phyloP scores from a whole-genome alignment of 2,888 invertebrate species.

The Lasioglossum pauxillum region DNA sequence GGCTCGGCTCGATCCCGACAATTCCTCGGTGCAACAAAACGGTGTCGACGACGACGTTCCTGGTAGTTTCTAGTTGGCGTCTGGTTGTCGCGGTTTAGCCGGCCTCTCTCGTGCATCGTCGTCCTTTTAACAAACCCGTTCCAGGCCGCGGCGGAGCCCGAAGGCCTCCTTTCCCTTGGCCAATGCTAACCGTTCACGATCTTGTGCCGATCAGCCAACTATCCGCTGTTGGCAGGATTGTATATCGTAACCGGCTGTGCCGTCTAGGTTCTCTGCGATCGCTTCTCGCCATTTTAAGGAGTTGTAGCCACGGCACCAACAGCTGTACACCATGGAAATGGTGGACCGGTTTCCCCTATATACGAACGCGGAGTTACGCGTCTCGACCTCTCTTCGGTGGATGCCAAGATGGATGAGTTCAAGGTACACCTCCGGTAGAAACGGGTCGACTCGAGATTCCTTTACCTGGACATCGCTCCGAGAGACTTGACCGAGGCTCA shows the following conservation, averaged over 20 bases:
- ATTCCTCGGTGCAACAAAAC: not conserved
- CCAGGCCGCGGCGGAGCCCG: conserved; percentile 40
- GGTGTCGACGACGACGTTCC: conserved; percentile 5
- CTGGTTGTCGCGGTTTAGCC: conserved; percentile 45
- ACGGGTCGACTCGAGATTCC: not conserved
- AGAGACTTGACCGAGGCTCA: not conserved
- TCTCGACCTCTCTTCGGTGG: not conserved
- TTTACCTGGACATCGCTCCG: not conserved
- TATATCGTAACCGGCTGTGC: not conserved
- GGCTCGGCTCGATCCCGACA: not conserved
- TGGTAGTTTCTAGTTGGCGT: conserved; percentile 22
- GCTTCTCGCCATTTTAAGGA: not conserved
- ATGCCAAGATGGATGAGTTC: not conserved
- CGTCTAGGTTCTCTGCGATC: not conserved
- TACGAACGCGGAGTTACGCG: not conserved
- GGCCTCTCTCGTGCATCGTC: conserved; percentile 34
- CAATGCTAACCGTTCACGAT: conserved; percentile 25
- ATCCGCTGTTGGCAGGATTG: not conserved
- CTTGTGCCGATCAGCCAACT: not conserved
- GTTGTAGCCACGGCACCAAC: not conserved
- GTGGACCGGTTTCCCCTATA: not conserved
- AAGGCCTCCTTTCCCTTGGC: conserved; percentile 47
- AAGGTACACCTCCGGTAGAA: not conserved
- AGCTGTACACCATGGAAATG: not conserved
- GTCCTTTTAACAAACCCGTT: conserved; percentile 57